Evolutionary conservation across 2,888 invertebrate genomes (phyloP).

Genomic region (Idaea biselata): DNA sequence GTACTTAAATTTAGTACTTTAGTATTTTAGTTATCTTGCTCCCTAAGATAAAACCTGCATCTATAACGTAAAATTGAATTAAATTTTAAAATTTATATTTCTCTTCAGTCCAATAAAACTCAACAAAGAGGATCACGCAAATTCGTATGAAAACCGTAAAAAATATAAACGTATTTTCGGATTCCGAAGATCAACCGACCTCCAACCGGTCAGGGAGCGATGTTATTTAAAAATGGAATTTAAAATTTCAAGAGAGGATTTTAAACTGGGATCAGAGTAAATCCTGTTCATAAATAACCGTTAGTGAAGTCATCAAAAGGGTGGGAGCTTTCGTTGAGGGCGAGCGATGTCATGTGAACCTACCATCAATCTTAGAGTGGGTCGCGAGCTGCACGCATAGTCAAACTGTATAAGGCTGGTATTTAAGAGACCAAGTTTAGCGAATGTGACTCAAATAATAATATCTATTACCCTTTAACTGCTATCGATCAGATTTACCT

Average conservation of each 20-base stretch:
- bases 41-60: neutral
- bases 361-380: slow-evolving; percentile 71
- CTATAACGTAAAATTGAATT: neutral
- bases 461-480: neutral
- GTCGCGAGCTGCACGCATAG: slow-evolving; percentile 59
- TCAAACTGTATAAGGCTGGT: slow-evolving; percentile 24
- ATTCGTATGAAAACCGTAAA: slow-evolving; percentile 18
- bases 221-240: slow-evolving; percentile 54
- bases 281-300: slow-evolving; percentile 72
- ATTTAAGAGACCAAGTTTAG: slow-evolving; percentile 1
- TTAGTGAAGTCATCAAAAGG: slow-evolving; percentile 79
- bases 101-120: neutral
- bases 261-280: slow-evolving; percentile 59
- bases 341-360: slow-evolving; percentile 75
- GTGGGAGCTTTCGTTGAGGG: slow-evolving; percentile 63
- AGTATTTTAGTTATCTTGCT: neutral
- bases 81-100: neutral
- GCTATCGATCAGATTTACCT: neutral
- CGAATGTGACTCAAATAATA: neutral
- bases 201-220: slow-evolving; percentile 34
- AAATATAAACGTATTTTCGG: slow-evolving; percentile 8
- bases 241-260: slow-evolving; percentile 55
- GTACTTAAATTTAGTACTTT: too few species aligned
- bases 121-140: slow-evolving; percentile 2
- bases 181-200: slow-evolving; percentile 24